Conservation (phyloP, 2,113 vertebrate species). For the Neomonachus schauinslandi region DNA sequence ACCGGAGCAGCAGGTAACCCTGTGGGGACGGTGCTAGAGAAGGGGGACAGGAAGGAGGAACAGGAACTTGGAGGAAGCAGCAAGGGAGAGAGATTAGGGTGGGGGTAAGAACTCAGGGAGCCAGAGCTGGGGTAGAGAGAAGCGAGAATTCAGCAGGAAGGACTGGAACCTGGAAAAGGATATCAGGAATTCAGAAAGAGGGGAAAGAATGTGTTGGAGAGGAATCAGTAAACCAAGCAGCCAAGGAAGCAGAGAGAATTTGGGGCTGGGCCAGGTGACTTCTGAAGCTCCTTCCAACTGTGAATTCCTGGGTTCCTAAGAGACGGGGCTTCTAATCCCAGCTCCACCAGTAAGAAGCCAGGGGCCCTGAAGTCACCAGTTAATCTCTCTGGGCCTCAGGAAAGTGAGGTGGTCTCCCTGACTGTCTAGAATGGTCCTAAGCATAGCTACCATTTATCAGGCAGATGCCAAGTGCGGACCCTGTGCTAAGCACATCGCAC, state of each 20-base stretch:
- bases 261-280: neutral
- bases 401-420: constrained; percentile 17
- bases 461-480: neutral
- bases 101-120: neutral
- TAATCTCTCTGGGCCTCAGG: constrained; percentile 17
- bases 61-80: neutral
- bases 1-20: constrained; percentile 27
- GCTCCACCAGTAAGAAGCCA: neutral
- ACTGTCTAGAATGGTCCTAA: neutral
- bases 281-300: constrained; percentile 51
- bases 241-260: neutral
- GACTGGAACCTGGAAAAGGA: constrained; percentile 16
- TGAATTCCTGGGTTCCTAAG: constrained; percentile 72
- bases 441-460: neutral
- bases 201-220: constrained; percentile 74
- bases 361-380: neutral
- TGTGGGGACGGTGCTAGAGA: neutral
- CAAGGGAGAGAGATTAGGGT: neutral
- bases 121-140: neutral
- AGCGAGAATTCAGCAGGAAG: neutral
- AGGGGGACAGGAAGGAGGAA: neutral
- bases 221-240: constrained; percentile 10
- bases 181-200: constrained; percentile 56
- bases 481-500: neutral
- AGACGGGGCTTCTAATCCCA: constrained; percentile 64